These are phyloP conservation scores for Huso huso DNA, from an alignment of 2,797 vertebrate species.

Conservation along the genomic window DNA sequence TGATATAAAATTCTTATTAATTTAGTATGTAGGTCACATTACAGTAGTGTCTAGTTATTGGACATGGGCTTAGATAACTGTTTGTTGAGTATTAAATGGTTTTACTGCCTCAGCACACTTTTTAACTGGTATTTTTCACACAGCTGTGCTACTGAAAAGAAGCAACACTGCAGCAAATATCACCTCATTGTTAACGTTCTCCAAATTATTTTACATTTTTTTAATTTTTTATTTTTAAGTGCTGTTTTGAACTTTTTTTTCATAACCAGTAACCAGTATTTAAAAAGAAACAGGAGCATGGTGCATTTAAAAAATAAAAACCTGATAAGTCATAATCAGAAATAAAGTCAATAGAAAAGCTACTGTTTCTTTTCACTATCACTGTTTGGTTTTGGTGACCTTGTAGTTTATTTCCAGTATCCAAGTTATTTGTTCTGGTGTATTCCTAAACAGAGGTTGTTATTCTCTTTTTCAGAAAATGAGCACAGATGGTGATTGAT, in stretches of 20 bases:
- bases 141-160: constrained; percentile 93
- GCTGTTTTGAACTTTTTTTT: neutral
- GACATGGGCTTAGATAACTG: constrained; percentile 93
- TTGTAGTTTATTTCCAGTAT: constrained; percentile 74
- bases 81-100: constrained; percentile 96
- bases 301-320: too few species aligned
- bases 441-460: constrained; percentile 68
- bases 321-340: constrained; percentile 24
- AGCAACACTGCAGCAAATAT: constrained; percentile 80
- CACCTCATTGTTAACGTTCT: constrained; percentile 59
- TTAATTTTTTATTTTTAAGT: neutral
- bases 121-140: constrained; percentile 96
- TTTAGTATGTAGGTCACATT: constrained; percentile 97
- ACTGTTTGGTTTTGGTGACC: constrained; percentile 87
- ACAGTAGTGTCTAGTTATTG: constrained; percentile 87
- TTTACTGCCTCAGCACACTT: constrained; percentile 97
- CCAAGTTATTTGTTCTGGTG: constrained; percentile 68
- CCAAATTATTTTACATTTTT: constrained; percentile 5
- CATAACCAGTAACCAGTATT: neutral
- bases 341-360: constrained; percentile 57
- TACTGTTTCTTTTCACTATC: constrained; percentile 68
- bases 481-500: constrained; percentile 99
- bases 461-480: constrained; percentile 73
- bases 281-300: neutral
- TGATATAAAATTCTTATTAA: constrained; percentile 69